Percentiles rank a stretch among this genome's conserved stretches.
Conservation (phyloP, 2,113 vertebrate species). For the Anhinga rufa region DNA sequence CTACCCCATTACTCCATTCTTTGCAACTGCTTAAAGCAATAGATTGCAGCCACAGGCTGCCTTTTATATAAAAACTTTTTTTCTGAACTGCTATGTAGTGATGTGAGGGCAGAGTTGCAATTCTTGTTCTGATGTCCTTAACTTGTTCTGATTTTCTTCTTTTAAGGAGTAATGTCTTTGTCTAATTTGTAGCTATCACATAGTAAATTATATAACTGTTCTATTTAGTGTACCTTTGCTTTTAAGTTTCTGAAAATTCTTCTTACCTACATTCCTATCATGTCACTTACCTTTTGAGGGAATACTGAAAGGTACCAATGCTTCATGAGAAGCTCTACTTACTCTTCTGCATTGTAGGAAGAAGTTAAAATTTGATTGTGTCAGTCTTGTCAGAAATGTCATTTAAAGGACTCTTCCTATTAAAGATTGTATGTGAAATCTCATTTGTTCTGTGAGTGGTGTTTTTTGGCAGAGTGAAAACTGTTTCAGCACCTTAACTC, state of each 20-base stretch:
- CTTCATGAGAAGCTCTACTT: not conserved
- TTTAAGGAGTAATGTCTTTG: not conserved
- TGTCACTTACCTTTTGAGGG: not conserved
- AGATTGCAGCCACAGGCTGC: not conserved
- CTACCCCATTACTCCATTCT: not conserved
- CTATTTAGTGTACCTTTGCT: not conserved
- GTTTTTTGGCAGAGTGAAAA: not conserved
- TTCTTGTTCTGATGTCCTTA: not conserved
- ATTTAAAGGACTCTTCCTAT: not conserved
- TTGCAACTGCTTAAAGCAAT: conserved; percentile 7
- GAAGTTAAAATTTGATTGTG: not conserved
- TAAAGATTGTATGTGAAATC: not conserved
- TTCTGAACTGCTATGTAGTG: not conserved
- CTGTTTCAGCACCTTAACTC: not conserved
- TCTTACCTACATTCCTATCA: not conserved
- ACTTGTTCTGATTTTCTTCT: not conserved
- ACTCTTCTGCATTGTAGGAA: not conserved
- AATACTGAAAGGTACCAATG: not conserved
- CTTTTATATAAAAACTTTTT: not conserved
- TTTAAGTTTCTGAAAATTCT: not conserved
- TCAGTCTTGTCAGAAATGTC: not conserved
- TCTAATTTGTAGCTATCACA: not conserved
- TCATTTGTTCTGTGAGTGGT: not conserved
- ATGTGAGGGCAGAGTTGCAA: not conserved
- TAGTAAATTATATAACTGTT: not conserved